Evolutionary conservation across 2,113 vertebrate genomes (phyloP).

Genomic region (Heteronetta atricapilla): DNA sequence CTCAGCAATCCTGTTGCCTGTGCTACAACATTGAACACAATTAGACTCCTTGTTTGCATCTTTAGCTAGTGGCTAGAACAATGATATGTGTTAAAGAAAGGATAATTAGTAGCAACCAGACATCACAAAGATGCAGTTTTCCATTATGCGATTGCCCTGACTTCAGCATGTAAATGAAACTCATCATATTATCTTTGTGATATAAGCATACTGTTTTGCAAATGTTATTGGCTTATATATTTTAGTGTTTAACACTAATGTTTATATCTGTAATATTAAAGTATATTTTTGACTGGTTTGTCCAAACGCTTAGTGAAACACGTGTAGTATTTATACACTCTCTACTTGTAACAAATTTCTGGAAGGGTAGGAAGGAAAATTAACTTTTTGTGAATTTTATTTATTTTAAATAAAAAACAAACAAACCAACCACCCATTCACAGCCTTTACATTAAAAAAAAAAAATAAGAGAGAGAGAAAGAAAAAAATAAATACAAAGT

Average conservation of each 20-base stretch:
- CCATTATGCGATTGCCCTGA: neutral
- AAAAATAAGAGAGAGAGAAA: neutral
- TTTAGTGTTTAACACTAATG: neutral
- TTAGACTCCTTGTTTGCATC: neutral
- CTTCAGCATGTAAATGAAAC: neutral
- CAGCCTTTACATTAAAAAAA: neutral
- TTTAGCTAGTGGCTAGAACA: neutral
- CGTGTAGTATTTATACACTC: neutral
- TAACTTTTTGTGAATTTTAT: neutral
- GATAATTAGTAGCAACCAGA: neutral
- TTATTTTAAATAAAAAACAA: neutral
- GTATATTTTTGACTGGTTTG: neutral
- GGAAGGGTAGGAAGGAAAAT: neutral
- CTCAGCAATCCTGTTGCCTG: fast-evolving
- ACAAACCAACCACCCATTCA: fast-evolving
- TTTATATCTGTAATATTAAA: fast-evolving
- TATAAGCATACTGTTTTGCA: neutral
- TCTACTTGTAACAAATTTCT: neutral
- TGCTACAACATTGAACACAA: fast-evolving
- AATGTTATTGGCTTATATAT: neutral
- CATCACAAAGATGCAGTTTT: neutral
- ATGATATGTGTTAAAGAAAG: neutral
- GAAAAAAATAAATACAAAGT: neutral
- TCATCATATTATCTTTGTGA: neutral
- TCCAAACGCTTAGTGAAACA: neutral